Evolutionary conservation across 2,797 vertebrate genomes (phyloP), one percentile per base, ranked within the genome.

Genomic region (Platalea minor): DNA sequence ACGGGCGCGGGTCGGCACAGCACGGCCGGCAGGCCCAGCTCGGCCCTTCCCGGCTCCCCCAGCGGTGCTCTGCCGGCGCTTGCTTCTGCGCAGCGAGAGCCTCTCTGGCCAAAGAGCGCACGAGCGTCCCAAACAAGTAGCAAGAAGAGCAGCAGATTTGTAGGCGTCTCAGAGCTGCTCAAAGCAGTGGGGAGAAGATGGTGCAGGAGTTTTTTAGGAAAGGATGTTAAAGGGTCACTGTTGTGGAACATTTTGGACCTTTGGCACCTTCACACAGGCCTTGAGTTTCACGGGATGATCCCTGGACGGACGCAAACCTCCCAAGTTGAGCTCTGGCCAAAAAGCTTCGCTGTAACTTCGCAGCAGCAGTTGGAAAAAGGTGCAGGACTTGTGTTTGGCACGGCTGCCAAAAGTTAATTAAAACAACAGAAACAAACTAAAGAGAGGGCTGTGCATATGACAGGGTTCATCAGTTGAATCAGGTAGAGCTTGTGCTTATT

Each of bases 81-180:
- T 9, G 2, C 69, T 76, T 54, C 7, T 3, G 56, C 9, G 5
- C 3, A 33, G 18, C 7, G 9, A 53, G 53, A 70, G 15, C 41
- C 11, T 3, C 60, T 39, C 46, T 53, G 46, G 25, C 51, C 74
- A 28, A 37, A 39, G 13, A 12, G 29, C 3, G 19, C 78, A 15
- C 0, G 0, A 18, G 10, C 1, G 4, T 61, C 43, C 31, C 2
- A 0, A 46, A 41, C 17, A 37, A 60, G 53, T 0, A 25, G 26
- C 33, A 75, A 84, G 53, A 48, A 13, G 7, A 50, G 46, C 18
- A 54, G 35, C 17, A 75, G 51, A 35, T 29, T 20, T 59, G 31
- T 29, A 4, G 0, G n/a, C 39, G 35, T 43, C 16, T 63, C 73
- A 5, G 16, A 72, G 29, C 37, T 54, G 50, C 57, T 73, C 23